These are phyloP conservation scores for Percina caprodes DNA, from an alignment of 2,113 vertebrate genomes.

Conservation along the genomic window DNA sequence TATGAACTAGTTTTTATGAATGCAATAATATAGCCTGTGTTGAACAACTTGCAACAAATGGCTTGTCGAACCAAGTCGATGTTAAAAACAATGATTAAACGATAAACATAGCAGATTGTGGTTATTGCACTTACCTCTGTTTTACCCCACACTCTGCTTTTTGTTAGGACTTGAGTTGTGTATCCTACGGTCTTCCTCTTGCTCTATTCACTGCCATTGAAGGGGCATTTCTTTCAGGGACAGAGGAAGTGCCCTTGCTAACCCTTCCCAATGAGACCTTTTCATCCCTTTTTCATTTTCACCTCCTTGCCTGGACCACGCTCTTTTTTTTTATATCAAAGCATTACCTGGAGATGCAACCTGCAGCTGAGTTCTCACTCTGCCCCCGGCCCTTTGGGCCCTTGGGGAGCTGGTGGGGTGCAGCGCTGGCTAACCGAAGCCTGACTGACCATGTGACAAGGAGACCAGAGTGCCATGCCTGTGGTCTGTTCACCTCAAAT, in stretches of 20 bases:
- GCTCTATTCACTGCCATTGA: constrained; percentile 13
- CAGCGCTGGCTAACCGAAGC: constrained; percentile 30
- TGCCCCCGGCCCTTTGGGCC: constrained; percentile 13
- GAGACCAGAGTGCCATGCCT: constrained; percentile 38
- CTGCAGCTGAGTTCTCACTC: constrained; percentile 69
- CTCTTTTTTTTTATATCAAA: constrained; percentile 60
- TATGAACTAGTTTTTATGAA: constrained; percentile 36
- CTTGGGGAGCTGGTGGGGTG: constrained; percentile 21
- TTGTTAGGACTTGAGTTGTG: constrained; percentile 6
- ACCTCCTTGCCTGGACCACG: constrained; percentile 63
- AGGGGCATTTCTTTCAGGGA: constrained; percentile 25
- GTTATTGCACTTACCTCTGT: constrained; percentile 5
- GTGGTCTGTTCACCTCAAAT: constrained; percentile 60
- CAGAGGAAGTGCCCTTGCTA: constrained; percentile 44
- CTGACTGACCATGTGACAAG: constrained; percentile 41
- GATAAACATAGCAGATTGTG: not conserved
- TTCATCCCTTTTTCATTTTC: constrained; percentile 79
- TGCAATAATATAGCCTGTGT: constrained; percentile 32
- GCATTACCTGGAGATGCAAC: constrained; percentile 64
- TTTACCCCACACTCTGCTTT: constrained; percentile 1
- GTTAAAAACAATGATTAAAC: constrained; percentile 19
- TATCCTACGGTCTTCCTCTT: not conserved
- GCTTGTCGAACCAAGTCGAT: constrained; percentile 4
- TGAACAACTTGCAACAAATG: constrained; percentile 20
- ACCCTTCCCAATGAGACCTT: constrained; percentile 40